Evolutionary conservation across 37 sponge, comb jelly and placozoan species (phyloP).

Genomic region (Ephydatia muelleri): DNA sequence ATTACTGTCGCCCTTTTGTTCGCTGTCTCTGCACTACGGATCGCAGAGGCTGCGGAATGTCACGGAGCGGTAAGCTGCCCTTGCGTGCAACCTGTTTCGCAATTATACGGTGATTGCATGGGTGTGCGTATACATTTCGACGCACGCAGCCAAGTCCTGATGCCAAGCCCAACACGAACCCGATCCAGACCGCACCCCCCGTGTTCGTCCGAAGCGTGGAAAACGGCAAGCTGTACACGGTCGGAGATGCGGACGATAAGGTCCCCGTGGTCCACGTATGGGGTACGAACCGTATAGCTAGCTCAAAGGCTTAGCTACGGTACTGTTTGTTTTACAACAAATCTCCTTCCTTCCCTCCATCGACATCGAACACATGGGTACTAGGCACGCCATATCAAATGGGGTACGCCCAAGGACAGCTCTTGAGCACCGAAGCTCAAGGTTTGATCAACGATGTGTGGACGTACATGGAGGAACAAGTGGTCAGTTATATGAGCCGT

Average conservation of each 20-base stretch:
- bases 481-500: conserved; percentile 56
- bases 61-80: conserved; percentile 54
- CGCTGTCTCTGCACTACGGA: background rate
- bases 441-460: conserved; percentile 76
- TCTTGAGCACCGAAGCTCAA: conserved; percentile 53
- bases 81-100: too few relatives aligned
- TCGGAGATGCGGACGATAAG: conserved; percentile 73
- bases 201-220: conserved; percentile 49
- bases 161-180: conserved; percentile 83
- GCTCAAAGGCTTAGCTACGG: background rate
- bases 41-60: conserved; percentile 61
- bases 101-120: too few relatives aligned
- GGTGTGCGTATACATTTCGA: background rate
- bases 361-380: background rate
- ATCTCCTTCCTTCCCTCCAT: background rate
- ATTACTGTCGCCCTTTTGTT: background rate
- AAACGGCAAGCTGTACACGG: conserved; percentile 80
- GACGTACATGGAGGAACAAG: conserved; percentile 79
- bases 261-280: conserved; percentile 79
- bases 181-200: conserved; percentile 68
- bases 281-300: conserved; percentile 55
- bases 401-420: conserved; percentile 86
- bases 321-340: background rate
- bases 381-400: conserved; percentile 84
- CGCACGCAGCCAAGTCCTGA: conserved; percentile 69